Conservation (phyloP, 2,888 invertebrate species). For the Lucinisca nassula region DNA sequence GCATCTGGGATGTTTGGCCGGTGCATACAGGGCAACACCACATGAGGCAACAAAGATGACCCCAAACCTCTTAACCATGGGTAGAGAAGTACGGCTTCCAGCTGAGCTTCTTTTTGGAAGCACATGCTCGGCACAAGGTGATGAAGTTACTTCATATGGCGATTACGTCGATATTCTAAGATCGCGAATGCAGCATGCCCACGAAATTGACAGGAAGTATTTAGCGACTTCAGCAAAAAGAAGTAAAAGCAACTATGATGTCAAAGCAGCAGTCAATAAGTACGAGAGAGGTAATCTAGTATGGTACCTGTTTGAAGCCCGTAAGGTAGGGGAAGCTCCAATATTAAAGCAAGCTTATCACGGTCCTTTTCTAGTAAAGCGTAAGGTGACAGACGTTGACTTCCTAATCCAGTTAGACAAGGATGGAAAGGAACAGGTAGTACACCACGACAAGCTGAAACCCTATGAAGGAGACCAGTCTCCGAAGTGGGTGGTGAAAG, state of each 20-base stretch:
- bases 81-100: conserved; percentile 56
- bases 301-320: background rate
- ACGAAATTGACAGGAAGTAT: conserved; percentile 11
- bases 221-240: background rate
- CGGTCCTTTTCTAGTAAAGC: conserved; percentile 10
- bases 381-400: background rate
- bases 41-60: too few species aligned
- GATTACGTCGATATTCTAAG: background rate
- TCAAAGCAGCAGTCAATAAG: background rate
- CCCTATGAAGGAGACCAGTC: background rate
- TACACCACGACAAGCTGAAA: conserved; percentile 22
- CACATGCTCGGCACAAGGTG: background rate
- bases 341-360: background rate
- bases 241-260: conserved; percentile 36
- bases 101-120: conserved; percentile 36
- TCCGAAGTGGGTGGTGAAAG: background rate
- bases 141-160: background rate
- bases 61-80: conserved; percentile 62
- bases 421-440: background rate
- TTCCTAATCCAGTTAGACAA: background rate
- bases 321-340: background rate
- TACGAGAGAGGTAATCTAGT: conserved; percentile 7
- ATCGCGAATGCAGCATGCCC: conserved; percentile 10
- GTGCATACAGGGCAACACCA: too few species aligned
- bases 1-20: too few species aligned